phyloP scores from a whole-genome alignment of 2,797 vertebrate species.

The Sternotherus odoratus region DNA sequence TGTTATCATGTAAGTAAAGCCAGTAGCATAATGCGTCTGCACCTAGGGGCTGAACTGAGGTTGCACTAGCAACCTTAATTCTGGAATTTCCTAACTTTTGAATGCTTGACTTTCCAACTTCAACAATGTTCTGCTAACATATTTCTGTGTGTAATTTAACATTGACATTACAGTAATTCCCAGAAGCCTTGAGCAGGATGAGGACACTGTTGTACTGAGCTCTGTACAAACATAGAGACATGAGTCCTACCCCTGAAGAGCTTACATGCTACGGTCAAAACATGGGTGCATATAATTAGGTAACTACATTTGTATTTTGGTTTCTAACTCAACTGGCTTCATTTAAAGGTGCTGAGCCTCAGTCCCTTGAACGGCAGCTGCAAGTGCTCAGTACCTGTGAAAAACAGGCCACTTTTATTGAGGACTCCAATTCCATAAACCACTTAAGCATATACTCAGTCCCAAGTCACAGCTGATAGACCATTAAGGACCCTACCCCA shows the following conservation, averaged over 20 bases:
- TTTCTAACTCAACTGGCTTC: not conserved
- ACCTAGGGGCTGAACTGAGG: not conserved
- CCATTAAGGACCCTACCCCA: not conserved
- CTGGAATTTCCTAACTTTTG: not conserved
- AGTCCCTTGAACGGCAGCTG: not conserved
- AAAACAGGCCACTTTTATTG: not conserved
- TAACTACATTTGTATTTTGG: not conserved
- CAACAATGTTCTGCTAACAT: not conserved
- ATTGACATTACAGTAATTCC: not conserved
- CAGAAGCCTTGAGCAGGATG: not conserved
- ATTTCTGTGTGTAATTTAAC: not conserved
- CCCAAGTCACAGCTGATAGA: not conserved
- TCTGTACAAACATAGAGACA: fast-evolving
- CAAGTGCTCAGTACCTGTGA: not conserved
- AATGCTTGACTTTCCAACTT: not conserved
- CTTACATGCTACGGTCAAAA: not conserved
- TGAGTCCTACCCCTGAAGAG: not conserved
- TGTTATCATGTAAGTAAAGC: fast-evolving
- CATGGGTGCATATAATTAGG: not conserved
- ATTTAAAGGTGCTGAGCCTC: not conserved
- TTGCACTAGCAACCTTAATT: not conserved
- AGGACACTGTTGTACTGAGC: fast-evolving
- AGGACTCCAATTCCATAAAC: not conserved
- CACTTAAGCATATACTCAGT: not conserved
- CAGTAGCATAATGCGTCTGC: not conserved